Base-by-base conservation (phyloP, 2,888 invertebrate species). In the Hirtodrosophila confusa region DNA sequence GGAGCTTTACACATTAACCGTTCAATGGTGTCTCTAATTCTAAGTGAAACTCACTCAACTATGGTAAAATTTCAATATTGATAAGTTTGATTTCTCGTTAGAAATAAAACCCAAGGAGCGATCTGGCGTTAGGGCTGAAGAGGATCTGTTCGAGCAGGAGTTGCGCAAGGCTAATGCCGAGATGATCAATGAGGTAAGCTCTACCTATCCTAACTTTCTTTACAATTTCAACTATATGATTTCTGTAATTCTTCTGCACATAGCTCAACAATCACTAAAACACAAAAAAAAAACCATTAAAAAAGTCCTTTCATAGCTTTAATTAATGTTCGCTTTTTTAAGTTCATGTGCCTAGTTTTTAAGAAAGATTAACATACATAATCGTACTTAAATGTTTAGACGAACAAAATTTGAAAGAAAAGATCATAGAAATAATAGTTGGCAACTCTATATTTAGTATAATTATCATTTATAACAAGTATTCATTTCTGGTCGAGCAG, bases 171-270 rank as follows among this genome's bases (percentile, higher is more conserved):
- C 92, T 40, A 90, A 91, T 69, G 89, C 90, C 60, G 89, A 91
- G 76, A 86, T 91, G 88, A 85, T 91, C 75, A 85, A 90, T 82
- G 90, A 91, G 87, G 92, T 92, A 70, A 89, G 88, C 77, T 75
- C 0, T 2, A 6, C 4, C 10, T n/a, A 5, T 8, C 10, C 4
- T 7, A 35, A 12, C 10, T 11, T 7, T 0, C 9, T 1, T 1
- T 8, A 45, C 4, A 4, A 6, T n/a, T 4, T 7, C 44, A 2
- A 17, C 7, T 11, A 11, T n/a, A 45, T 39, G 8, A 6, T 27
- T n/a, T 24, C 0, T 8, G 2, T 23, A 29, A 24, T 56, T 60
- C 41, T 64, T 47, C 49, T 60, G 31, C 63, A 62, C 65, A 65
- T 69, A 90, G 90, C 90, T 90, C 80, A 89, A 89, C 86, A 89